A percentile compares a stretch with the other conserved stretches of the same genome.
Evolutionary conservation across 2,113 vertebrate genomes (phyloP).

Genomic region (Cyphomyrus discorhynchus): DNA sequence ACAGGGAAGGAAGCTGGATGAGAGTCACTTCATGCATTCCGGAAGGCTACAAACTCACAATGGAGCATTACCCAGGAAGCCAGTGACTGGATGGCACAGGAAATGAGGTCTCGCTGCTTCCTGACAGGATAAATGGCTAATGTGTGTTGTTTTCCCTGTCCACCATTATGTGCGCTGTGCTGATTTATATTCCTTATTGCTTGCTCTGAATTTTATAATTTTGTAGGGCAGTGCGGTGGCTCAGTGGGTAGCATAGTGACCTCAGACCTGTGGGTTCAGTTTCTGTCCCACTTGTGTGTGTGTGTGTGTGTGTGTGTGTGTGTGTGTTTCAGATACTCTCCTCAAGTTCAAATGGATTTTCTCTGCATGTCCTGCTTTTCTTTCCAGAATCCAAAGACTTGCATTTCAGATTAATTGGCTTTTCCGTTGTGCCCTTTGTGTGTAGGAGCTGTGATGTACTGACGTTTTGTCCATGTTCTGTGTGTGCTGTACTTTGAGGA

Average conservation of each 20-base stretch:
- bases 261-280: background rate
- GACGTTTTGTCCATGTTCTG: background rate
- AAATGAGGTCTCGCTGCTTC: conserved; percentile 33
- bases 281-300: background rate
- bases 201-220: background rate
- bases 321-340: background rate
- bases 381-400: background rate
- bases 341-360: background rate
- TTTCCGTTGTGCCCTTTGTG: background rate
- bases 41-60: conserved; percentile 35
- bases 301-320: background rate
- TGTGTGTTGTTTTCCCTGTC: conserved; percentile 5
- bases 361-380: background rate
- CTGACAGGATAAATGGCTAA: conserved; percentile 22
- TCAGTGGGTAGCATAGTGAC: background rate
- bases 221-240: background rate
- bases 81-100: conserved; percentile 27
- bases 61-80: conserved; percentile 14
- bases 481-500: background rate
- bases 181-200: background rate
- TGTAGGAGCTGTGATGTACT: background rate
- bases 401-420: background rate
- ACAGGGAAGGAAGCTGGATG: conserved; percentile 41
- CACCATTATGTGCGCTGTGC: background rate
- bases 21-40: conserved; percentile 47